phyloP scores from a whole-genome alignment of 2,113 vertebrate species.

The Myrmecobius fasciatus region DNA sequence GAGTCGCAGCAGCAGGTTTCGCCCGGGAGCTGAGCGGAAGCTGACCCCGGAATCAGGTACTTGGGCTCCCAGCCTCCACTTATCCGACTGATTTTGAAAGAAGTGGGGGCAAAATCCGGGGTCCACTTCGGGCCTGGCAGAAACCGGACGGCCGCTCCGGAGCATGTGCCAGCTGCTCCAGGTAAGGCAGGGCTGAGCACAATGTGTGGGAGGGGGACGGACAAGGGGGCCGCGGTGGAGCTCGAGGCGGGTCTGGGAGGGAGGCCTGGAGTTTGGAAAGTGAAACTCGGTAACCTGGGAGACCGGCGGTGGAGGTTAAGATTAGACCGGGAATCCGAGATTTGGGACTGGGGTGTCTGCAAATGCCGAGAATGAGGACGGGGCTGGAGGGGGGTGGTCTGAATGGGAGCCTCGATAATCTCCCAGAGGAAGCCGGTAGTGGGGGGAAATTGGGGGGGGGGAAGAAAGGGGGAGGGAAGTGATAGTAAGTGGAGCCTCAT shows the following conservation, averaged over 20 bases:
- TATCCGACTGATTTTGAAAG: not conserved
- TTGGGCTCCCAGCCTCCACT: not conserved
- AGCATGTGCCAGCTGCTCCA: conserved; percentile 48
- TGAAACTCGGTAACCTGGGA: not conserved
- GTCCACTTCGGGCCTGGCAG: not conserved
- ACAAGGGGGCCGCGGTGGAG: not conserved
- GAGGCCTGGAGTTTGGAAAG: not conserved
- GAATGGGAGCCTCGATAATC: not conserved
- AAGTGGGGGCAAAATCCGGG: not conserved
- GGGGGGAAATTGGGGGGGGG: too few relatives aligned
- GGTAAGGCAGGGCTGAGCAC: not conserved
- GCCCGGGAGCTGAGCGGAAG: not conserved
- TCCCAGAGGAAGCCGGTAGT: not conserved
- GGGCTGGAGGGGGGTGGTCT: not conserved
- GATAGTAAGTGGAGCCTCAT: not conserved
- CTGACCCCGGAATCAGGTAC: not conserved
- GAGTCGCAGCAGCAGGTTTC: not conserved
- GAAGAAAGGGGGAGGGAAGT: too few relatives aligned
- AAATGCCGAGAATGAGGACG: not conserved
- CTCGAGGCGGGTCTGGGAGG: rapidly evolving
- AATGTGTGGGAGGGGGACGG: rapidly evolving
- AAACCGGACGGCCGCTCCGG: not conserved
- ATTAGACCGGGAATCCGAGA: too few relatives aligned
- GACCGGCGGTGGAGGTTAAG: not conserved
- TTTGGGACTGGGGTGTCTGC: not conserved